A percentile compares a stretch with the other conserved stretches of the same genome.
Evolutionary conservation across 2,888 invertebrate species (phyloP).

Genomic region (Agonopterix heracliana): DNA sequence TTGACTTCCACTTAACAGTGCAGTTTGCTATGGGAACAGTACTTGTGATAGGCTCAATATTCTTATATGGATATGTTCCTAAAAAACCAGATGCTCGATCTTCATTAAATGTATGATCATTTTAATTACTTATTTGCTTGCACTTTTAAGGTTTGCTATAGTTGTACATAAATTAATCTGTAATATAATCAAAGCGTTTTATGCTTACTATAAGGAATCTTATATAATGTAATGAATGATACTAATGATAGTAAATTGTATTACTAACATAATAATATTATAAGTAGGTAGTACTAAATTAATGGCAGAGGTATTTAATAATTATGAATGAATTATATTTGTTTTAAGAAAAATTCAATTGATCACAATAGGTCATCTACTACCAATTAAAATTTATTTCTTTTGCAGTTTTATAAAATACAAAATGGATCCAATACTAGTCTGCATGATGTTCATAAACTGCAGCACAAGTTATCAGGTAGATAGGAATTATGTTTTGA

Average conservation of each 20-base stretch:
- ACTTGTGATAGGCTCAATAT: constrained; percentile 95
- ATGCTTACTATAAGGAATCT: neutral
- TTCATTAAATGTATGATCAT: constrained; percentile 53
- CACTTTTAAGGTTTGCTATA: too few species aligned
- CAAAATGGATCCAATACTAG: neutral
- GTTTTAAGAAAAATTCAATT: too few species aligned
- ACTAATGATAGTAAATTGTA: too few species aligned
- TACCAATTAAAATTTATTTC: neutral
- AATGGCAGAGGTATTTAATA: too few species aligned
- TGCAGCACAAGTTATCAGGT: neutral
- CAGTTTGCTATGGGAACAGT: constrained; percentile 91
- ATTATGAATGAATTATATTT: too few species aligned
- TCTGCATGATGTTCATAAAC: constrained; percentile 1
- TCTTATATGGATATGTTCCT: constrained; percentile 91
- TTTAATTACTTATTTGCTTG: constrained; percentile 2
- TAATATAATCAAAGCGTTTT: constrained; percentile 1
- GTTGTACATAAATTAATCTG: neutral
- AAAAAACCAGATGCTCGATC: constrained; percentile 56
- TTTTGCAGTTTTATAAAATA: constrained; percentile 1
- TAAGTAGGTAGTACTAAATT: too few species aligned
- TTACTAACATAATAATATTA: too few species aligned
- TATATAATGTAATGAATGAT: neutral
- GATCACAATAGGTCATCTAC: too few species aligned
- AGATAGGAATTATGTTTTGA: too few species aligned
- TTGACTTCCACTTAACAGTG: constrained; percentile 90